Conservation (phyloP, 53 echinoderm and acorn worm species). For the Crossaster papposus region DNA sequence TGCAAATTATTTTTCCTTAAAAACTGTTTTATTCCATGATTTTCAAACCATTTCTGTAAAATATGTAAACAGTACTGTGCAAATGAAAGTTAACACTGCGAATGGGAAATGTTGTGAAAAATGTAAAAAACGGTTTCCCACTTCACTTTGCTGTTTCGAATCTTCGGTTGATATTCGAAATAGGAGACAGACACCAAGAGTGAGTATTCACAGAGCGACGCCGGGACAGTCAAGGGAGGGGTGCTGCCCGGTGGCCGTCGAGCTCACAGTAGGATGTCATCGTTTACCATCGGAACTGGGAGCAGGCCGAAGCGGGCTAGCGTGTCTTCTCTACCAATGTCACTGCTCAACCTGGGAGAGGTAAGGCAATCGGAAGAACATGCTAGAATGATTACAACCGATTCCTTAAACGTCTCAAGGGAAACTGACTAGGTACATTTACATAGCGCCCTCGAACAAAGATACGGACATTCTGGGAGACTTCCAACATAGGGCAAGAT, state of each 20-base stretch:
- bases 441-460: no score
- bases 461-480: no score
- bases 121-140: no score
- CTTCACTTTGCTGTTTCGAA: not conserved
- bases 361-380: constrained; percentile 52
- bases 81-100: no score
- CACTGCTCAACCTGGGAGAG: constrained; percentile 96
- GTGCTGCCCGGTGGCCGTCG: constrained; percentile 67
- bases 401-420: no score
- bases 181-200: constrained; percentile 92
- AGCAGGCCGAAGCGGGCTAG: constrained; percentile 86
- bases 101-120: no score
- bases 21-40: no score
- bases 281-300: constrained; percentile 81
- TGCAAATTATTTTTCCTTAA: no score
- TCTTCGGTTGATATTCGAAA: not conserved
- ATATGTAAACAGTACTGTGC: no score
- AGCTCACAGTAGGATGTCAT: constrained; percentile 88
- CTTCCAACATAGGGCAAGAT: no score
- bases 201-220: constrained; percentile 90
- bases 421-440: no score
- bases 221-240: constrained; percentile 75
- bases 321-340: constrained; percentile 91
- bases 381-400: not conserved
- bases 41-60: no score